phyloP scores from a whole-genome alignment of 2,113 vertebrate genomes.

The Scytalopus superciliaris region DNA sequence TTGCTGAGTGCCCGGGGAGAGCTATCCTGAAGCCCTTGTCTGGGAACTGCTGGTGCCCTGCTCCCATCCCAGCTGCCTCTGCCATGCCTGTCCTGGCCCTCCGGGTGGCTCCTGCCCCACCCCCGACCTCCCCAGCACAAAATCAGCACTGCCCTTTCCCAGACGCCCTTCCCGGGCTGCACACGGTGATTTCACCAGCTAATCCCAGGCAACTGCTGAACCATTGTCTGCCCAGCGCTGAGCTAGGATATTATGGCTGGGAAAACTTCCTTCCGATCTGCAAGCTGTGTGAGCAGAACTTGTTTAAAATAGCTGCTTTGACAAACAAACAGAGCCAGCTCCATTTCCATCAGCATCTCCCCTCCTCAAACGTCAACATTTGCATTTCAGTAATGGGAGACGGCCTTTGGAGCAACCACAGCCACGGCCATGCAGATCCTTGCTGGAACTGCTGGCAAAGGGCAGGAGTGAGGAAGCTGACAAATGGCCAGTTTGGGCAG shows the following conservation, averaged over 20 bases:
- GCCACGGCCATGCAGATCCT: rapidly evolving
- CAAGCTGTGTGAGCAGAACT: constrained; percentile 53
- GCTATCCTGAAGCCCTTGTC: neutral
- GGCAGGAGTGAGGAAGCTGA: neutral
- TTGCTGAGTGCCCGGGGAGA: neutral
- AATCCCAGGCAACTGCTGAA: constrained; percentile 45
- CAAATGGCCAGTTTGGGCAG: neutral
- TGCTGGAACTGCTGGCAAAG: neutral
- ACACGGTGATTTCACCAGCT: constrained; percentile 12
- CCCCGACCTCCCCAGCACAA: neutral
- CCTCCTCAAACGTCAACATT: constrained; percentile 47
- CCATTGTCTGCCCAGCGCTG: constrained; percentile 57
- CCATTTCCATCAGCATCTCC: constrained; percentile 23
- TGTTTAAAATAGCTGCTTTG: constrained; percentile 59
- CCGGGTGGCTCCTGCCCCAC: neutral
- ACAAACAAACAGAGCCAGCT: constrained; percentile 48
- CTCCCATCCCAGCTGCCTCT: neutral
- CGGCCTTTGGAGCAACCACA: neutral
- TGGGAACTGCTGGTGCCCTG: neutral
- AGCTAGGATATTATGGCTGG: constrained; percentile 62
- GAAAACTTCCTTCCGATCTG: constrained; percentile 58
- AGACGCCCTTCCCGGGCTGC: constrained; percentile 1
- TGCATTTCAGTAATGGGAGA: neutral
- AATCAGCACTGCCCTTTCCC: neutral
- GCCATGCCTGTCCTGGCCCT: rapidly evolving